Evolutionary conservation across 2,797 vertebrate species (phyloP).

Genomic region (Momotus momota): DNA sequence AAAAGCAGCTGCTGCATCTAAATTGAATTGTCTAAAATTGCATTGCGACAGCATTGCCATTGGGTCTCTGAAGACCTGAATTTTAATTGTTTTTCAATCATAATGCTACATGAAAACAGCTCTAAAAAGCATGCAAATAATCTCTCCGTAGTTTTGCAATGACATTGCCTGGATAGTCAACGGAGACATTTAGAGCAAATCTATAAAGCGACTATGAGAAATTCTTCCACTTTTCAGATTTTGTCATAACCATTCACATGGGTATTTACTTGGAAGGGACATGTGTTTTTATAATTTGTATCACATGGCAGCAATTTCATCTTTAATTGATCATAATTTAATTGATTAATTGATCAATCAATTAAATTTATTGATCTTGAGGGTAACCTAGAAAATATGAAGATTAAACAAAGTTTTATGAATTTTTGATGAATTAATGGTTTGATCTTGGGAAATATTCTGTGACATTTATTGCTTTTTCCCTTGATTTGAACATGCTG

Average conservation of each 20-base stretch:
- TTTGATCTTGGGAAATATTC: not conserved
- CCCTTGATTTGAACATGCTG: not conserved
- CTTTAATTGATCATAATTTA: not conserved
- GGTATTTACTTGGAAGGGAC: not conserved
- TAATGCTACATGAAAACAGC: constrained; percentile 10
- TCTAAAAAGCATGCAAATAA: not conserved
- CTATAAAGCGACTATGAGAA: not conserved
- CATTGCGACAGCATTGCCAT: constrained; percentile 45
- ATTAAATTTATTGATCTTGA: not conserved
- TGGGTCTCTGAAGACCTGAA: constrained; percentile 27
- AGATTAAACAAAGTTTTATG: not conserved
- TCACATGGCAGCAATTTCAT: not conserved
- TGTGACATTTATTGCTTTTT: not conserved
- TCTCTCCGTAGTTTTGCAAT: not conserved
- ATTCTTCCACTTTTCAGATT: not conserved
- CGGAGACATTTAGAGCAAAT: not conserved
- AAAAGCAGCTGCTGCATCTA: constrained; percentile 67
- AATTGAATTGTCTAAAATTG: constrained; percentile 63
- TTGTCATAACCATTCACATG: not conserved
- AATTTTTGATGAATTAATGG: not conserved
- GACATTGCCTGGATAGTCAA: not conserved
- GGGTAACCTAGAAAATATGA: not conserved
- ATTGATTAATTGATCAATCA: not conserved
- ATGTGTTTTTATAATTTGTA: not conserved
- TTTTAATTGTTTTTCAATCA: constrained; percentile 61